Percentiles rank a stretch among this genome's conserved stretches.
These are phyloP conservation scores for Platycnemis pennipes DNA, from an alignment of 2,888 invertebrate genomes.

Conservation along the genomic window DNA sequence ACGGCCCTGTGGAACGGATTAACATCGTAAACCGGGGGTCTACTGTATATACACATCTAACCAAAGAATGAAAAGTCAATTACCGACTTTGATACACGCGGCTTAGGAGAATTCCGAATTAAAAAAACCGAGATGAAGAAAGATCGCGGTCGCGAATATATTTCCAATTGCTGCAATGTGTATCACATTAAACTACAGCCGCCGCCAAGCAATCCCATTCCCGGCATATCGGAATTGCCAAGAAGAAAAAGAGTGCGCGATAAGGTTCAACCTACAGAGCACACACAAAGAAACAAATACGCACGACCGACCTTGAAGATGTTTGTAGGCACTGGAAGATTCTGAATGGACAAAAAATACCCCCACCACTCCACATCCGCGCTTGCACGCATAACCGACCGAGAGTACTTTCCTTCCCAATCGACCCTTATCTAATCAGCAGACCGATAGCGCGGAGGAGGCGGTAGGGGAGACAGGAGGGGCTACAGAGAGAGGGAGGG, in stretches of 20 bases:
- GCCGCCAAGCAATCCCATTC: background rate
- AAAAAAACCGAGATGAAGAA: background rate
- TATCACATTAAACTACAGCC: background rate
- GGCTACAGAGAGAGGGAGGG: background rate
- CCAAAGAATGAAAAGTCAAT: background rate
- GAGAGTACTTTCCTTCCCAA: constrained; percentile 24
- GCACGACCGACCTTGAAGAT: background rate
- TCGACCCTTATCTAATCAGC: constrained; percentile 44
- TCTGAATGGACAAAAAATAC: constrained; percentile 7
- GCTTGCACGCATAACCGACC: background rate
- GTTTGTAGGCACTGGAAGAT: background rate
- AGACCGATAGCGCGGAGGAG: constrained; percentile 26
- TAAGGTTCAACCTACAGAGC: background rate
- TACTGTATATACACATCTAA: no score
- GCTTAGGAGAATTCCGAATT: no score
- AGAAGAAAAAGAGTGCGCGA: background rate
- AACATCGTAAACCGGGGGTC: background rate
- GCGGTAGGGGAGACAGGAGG: no score
- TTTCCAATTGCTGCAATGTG: background rate
- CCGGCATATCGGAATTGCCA: background rate
- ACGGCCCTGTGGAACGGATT: no score
- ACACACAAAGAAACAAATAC: background rate
- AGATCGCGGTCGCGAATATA: background rate
- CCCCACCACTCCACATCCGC: background rate
- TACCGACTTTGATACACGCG: no score